Evolutionary conservation across 2,113 vertebrate species (phyloP).

Genomic region (Centrocercus urophasianus): DNA sequence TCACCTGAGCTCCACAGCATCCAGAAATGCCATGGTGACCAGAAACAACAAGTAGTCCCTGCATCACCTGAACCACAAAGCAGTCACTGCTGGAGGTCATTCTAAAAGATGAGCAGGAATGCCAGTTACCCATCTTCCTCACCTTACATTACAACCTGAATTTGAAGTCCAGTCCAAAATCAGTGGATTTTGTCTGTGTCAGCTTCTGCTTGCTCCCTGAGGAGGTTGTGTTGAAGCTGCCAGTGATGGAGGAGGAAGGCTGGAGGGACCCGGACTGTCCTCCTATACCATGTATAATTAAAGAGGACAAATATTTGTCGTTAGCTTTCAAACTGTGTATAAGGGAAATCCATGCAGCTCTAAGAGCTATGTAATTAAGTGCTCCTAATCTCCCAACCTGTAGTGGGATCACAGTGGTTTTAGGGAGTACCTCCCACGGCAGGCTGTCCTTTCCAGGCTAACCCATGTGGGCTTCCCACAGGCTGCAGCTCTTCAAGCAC

Average conservation of each 20-base stretch:
- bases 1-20: background rate
- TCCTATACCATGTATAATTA: constrained; percentile 22
- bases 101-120: background rate
- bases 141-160: background rate
- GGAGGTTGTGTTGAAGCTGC: constrained; percentile 10
- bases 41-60: background rate
- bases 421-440: background rate
- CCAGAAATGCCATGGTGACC: background rate
- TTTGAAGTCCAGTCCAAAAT: background rate
- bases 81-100: background rate
- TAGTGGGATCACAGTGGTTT: background rate
- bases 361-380: constrained; percentile 3
- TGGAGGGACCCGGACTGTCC: background rate
- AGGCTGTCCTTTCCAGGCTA: background rate
- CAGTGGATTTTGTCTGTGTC: constrained; percentile 5
- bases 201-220: background rate
- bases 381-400: background rate
- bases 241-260: constrained; percentile 29
- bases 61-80: background rate
- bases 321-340: background rate
- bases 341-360: background rate
- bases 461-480: background rate
- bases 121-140: background rate
- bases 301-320: constrained; percentile 63
- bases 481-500: background rate